Base-by-base conservation (phyloP, 1,140 invertebrate genomes). In the Philotrypesis tridentata region DNA sequence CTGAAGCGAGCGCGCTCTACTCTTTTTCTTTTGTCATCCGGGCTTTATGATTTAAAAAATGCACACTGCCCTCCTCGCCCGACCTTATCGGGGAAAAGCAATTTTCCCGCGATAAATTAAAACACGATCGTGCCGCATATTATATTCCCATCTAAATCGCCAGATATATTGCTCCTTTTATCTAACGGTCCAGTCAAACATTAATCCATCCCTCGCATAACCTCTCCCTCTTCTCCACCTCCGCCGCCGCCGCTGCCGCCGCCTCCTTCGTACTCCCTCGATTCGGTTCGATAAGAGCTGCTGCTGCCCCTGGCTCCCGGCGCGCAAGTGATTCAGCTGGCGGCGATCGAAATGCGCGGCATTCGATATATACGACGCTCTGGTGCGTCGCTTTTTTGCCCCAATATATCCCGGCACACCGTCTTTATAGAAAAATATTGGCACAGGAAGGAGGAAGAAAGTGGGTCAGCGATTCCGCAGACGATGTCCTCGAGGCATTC, bases 291-390 rank as follows among this genome's bases (percentile, higher is more conserved):
- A 79, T 85, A 65, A 79, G 67, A 40, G 67, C 63, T 74, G 79
- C 6, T n/a, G n/a, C n/a, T n/a, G n/a, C n/a, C n/a, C n/a, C n/a
- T n/a, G n/a, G n/a, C n/a, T n/a, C n/a, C 8, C 70, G 48, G 27
- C 9, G 25, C 27, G 55, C 9, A 31, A 72, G 68, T 31, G 70
- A 73, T 80, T 73, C 61, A 80, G 82, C 83, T 85, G 76, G 40
- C 82, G 76, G 84, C 83, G 48, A 86, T 86, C 78, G 76, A 86
- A 84, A 86, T 84, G 82, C 79, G 80, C 75, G 77, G 83, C 61
- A 79, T 84, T 82, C 79, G 81, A 86, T 79, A 82, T 84, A 83
- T 79, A 82, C 76, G 85, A 73, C 8, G 21, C 9, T 23, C 25
- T 4, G n/a, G n/a, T 8, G 9, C 61, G 25, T 27, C 23, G 23